phyloP scores from a whole-genome alignment of 2,113 vertebrate species.

The Dascyllus trimaculatus region DNA sequence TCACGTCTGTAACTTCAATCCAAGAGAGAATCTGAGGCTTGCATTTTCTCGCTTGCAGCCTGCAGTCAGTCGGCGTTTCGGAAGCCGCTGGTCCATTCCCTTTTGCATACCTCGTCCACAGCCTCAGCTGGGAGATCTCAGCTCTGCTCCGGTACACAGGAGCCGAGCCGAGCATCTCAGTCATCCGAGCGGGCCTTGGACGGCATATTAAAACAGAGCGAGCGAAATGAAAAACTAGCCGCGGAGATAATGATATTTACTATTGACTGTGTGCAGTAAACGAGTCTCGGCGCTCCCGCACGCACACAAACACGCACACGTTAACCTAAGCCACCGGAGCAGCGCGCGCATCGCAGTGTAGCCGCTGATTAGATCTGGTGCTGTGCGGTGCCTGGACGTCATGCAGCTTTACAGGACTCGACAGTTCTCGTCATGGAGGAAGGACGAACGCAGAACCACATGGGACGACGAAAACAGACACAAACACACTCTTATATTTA shows the following conservation, averaged over 20 bases:
- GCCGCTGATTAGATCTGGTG: conserved; percentile 73
- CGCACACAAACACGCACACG: conserved; percentile 4
- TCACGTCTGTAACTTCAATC: background rate
- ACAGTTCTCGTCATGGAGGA: conserved; percentile 69
- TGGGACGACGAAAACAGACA: conserved; percentile 39
- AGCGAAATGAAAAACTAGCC: conserved; percentile 57
- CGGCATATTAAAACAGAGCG: conserved; percentile 26
- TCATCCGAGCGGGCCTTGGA: conserved; percentile 7
- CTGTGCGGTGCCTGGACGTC: conserved; percentile 52
- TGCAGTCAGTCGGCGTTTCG: background rate
- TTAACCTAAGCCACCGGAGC: conserved; percentile 33
- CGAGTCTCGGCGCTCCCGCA: conserved; percentile 27
- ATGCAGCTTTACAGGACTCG: conserved; percentile 65
- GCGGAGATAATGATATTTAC: conserved; percentile 62
- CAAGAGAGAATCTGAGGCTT: background rate
- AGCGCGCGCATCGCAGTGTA: conserved; percentile 35
- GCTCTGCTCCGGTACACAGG: conserved; percentile 8
- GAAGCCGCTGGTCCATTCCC: background rate
- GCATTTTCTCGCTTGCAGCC: background rate
- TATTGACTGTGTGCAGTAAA: conserved; percentile 66
- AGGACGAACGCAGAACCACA: conserved; percentile 48
- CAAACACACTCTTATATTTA: background rate
- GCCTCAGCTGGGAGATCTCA: conserved; percentile 14
- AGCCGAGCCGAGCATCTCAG: background rate
- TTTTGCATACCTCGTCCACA: background rate